Conservation (phyloP, 2,888 invertebrate species). For the Rhabditoides inermis region DNA sequence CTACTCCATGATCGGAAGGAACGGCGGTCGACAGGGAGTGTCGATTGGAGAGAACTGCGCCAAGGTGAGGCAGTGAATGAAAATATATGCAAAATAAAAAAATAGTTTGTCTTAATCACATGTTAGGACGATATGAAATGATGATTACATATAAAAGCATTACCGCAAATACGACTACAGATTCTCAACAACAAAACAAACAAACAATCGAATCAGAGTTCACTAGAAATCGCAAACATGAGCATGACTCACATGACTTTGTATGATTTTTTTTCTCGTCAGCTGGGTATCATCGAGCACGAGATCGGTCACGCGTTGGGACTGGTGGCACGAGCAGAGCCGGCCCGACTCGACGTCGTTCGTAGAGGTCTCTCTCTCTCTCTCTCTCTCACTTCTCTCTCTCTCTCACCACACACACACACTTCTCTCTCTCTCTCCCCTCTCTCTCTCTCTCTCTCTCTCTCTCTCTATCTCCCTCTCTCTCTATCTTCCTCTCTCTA, state of each 20-base stretch:
- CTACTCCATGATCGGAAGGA: slow-evolving; percentile 51
- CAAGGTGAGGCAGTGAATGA: slow-evolving; percentile 19
- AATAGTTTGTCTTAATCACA: too few species aligned
- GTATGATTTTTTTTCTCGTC: slow-evolving; percentile 2
- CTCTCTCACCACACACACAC: too few species aligned
- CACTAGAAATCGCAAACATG: too few species aligned
- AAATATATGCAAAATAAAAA: too few species aligned
- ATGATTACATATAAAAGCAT: too few species aligned
- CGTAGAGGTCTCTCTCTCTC: slow-evolving; percentile 15
- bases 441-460: background rate
- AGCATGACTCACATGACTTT: too few species aligned
- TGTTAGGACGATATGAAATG: too few species aligned
- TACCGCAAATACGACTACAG: too few species aligned
- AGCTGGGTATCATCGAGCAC: slow-evolving; percentile 49
- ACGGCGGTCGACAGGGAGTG: slow-evolving; percentile 50
- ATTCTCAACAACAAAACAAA: too few species aligned
- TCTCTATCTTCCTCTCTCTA: too few species aligned
- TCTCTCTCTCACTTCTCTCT: too few species aligned
- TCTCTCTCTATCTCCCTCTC: too few species aligned
- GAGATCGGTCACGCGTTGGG: slow-evolving; percentile 50
- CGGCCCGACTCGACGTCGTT: slow-evolving; percentile 44
- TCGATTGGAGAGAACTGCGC: slow-evolving; percentile 50
- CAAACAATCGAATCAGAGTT: background rate
- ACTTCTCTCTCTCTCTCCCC: background rate
- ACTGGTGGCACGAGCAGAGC: slow-evolving; percentile 51